Percentiles rank a stretch among this genome's conserved stretches.
These are phyloP conservation scores for Artemia franciscana DNA, from an alignment of 1,140 invertebrate genomes.

Conservation along the genomic window DNA sequence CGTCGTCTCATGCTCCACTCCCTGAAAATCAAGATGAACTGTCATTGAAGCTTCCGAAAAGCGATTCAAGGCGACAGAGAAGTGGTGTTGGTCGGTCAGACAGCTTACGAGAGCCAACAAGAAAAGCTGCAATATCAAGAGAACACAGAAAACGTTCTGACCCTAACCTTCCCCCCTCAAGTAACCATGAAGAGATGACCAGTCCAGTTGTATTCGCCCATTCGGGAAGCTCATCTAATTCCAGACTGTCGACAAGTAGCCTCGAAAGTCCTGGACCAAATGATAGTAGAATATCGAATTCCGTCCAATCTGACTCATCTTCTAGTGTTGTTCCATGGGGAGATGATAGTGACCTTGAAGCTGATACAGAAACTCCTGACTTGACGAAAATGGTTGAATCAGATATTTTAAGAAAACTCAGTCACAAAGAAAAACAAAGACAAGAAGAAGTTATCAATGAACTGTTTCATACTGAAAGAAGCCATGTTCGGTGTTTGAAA, in stretches of 20 bases:
- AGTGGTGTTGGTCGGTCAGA: too few species aligned
- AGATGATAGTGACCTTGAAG: conserved; percentile 48
- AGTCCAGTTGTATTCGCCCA: conserved; percentile 15
- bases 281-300: conserved; percentile 9
- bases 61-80: too few species aligned
- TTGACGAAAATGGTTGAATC: conserved; percentile 59
- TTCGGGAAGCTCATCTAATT: conserved; percentile 32
- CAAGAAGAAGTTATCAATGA: conserved; percentile 97
- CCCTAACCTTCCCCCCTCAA: too few species aligned
- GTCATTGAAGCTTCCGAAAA: too few species aligned
- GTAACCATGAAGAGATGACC: not conserved
- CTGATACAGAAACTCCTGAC: conserved; percentile 48
- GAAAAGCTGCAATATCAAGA: too few species aligned
- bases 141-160: too few species aligned
- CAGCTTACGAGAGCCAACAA: too few species aligned
- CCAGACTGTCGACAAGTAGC: conserved; percentile 28
- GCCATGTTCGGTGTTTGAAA: conserved; percentile 80
- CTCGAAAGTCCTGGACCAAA: conserved; percentile 30
- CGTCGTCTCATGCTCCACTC: too few species aligned
- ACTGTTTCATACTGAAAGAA: conserved; percentile 84
- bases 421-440: conserved; percentile 59
- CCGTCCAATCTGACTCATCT: conserved; percentile 11
- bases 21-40: too few species aligned
- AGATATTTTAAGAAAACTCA: conserved; percentile 42
- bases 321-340: conserved; percentile 19